These are phyloP conservation scores for Megaceryle torquata DNA, from an alignment of 2,113 vertebrate genomes.

Conservation along the genomic window DNA sequence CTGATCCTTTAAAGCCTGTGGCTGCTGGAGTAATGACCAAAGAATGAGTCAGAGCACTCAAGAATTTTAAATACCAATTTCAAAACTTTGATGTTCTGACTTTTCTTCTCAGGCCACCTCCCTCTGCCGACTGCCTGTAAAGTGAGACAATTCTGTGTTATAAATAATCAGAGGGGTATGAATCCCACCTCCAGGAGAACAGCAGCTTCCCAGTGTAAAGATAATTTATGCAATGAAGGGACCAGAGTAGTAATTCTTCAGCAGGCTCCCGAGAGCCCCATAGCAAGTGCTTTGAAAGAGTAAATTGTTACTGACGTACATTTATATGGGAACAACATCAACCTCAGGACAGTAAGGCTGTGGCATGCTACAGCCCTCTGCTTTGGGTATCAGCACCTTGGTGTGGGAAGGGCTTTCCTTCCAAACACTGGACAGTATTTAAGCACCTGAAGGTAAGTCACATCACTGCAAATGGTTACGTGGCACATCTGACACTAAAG, in stretches of 20 bases:
- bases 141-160: neutral
- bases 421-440: neutral
- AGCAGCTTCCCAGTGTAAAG: neutral
- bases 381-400: neutral
- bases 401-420: neutral
- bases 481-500: neutral
- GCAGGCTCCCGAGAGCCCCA: neutral
- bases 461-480: neutral
- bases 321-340: neutral
- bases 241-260: neutral
- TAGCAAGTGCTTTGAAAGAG: neutral
- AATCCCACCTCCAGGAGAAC: neutral
- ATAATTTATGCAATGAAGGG: neutral
- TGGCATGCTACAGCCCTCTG: neutral
- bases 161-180: fast-evolving
- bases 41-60: neutral
- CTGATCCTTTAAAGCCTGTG: neutral
- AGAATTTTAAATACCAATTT: neutral
- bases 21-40: neutral
- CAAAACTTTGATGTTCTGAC: neutral
- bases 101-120: neutral
- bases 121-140: neutral
- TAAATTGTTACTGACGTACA: neutral
- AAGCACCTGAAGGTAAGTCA: neutral
- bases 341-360: neutral